These are phyloP conservation scores for Asobara japonica DNA, from an alignment of 1,140 invertebrate species.

Conservation along the genomic window DNA sequence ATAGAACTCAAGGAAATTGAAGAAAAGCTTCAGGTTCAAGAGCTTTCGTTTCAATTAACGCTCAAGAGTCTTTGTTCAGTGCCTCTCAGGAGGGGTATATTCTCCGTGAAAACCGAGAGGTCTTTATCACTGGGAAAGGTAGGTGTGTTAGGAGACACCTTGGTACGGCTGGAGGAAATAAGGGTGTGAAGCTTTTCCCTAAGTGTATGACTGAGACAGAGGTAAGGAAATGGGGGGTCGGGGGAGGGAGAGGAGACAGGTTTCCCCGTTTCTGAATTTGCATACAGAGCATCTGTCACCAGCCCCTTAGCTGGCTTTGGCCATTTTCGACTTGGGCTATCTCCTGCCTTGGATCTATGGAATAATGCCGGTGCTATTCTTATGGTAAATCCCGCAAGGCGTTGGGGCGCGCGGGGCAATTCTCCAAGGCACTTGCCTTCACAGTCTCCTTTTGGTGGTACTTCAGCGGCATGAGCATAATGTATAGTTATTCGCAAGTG, in stretches of 20 bases:
- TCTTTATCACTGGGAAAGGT: constrained; percentile 33
- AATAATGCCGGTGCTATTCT: constrained; percentile 63
- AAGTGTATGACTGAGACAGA: constrained; percentile 13
- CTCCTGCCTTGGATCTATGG: constrained; percentile 59
- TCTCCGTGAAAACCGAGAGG: constrained; percentile 12
- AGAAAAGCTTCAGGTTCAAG: not conserved
- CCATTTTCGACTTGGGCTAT: constrained; percentile 62
- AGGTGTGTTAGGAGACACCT: constrained; percentile 10
- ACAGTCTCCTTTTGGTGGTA: constrained; percentile 5
- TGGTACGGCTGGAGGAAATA: not conserved
- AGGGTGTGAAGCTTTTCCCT: not conserved
- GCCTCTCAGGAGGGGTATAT: not conserved
- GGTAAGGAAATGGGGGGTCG: constrained; percentile 26
- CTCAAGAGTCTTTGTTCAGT: constrained; percentile 26
- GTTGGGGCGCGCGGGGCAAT: not conserved
- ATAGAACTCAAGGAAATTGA: not conserved
- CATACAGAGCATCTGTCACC: constrained; percentile 68
- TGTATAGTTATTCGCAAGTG: constrained; percentile 5
- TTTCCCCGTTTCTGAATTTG: constrained; percentile 57
- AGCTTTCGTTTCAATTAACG: constrained; percentile 40
- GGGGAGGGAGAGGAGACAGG: constrained; percentile 19
- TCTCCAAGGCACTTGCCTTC: not conserved
- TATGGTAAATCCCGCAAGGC: constrained; percentile 55
- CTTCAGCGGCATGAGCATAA: not conserved
- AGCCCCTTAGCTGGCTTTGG: constrained; percentile 60